Evolutionary conservation across 2,797 vertebrate genomes (phyloP).

Genomic region (Myiotriccus ornatus): DNA sequence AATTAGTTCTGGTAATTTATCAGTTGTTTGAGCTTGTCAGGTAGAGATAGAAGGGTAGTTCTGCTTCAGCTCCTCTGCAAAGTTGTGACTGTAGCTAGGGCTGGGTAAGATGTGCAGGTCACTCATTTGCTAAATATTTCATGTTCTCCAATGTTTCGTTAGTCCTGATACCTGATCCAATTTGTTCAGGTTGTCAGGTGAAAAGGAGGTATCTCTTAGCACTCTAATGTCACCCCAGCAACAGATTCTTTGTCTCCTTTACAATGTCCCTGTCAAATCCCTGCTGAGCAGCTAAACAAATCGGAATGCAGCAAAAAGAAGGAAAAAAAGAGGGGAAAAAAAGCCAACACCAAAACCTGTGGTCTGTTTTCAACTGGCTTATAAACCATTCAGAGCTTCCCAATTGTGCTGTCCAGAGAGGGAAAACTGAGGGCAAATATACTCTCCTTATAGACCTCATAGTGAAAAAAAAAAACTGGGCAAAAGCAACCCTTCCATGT

Average conservation of each 20-base stretch:
- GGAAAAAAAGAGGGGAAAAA: background rate
- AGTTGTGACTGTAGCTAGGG: background rate
- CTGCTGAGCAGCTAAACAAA: background rate
- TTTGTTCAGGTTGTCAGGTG: background rate
- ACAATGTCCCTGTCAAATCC: background rate
- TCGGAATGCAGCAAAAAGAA: background rate
- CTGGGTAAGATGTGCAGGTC: background rate
- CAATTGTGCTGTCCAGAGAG: background rate
- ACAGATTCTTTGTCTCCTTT: background rate
- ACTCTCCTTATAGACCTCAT: background rate
- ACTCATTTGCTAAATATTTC: background rate
- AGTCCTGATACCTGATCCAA: background rate
- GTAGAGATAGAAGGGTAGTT: slow-evolving; percentile 34
- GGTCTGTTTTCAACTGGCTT: background rate
- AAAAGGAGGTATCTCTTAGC: slow-evolving; percentile 17
- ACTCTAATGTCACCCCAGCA: background rate
- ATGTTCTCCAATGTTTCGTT: background rate
- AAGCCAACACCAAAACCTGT: background rate
- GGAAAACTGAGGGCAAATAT: background rate
- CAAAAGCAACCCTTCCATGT: background rate
- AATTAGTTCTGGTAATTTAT: slow-evolving; percentile 48
- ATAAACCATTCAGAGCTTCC: background rate
- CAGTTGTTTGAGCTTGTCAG: slow-evolving; percentile 45
- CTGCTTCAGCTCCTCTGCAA: slow-evolving; percentile 36
- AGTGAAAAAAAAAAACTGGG: background rate